Evolutionary conservation across 2,113 vertebrate species (phyloP).

Genomic region (Dipodomys stephensi): DNA sequence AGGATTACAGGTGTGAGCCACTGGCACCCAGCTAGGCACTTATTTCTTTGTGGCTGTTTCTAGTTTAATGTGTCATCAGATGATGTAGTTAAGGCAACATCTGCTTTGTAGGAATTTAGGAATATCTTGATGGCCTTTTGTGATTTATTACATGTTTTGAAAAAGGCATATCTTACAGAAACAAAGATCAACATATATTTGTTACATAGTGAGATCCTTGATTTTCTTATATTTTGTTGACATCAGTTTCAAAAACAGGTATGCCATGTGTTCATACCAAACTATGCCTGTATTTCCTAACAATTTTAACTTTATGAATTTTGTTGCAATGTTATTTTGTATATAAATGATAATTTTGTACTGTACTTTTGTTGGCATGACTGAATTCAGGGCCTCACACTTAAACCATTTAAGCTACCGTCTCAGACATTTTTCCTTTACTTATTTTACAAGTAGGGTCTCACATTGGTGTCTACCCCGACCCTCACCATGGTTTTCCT

Average conservation of each 20-base stretch:
- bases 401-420: too few species aligned
- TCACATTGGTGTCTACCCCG: too few species aligned
- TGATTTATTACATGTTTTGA: not conserved
- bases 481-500: too few species aligned
- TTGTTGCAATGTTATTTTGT: not conserved
- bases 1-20: too few species aligned
- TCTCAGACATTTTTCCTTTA: too few species aligned
- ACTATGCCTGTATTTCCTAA: not conserved
- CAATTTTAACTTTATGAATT: not conserved
- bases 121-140: not conserved
- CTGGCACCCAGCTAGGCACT: not conserved
- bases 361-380: not conserved
- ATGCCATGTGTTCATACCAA: not conserved
- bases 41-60: not conserved
- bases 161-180: not conserved
- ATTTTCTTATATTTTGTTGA: not conserved
- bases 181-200: not conserved
- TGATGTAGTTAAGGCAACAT: not conserved
- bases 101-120: not conserved
- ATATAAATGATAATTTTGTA: not conserved
- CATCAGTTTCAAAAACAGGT: not conserved
- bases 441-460: too few species aligned
- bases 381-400: too few species aligned
- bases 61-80: not conserved
- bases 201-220: not conserved